Base-by-base conservation (phyloP, 2,888 invertebrate genomes). In the Melikaiella ostensackeni region DNA sequence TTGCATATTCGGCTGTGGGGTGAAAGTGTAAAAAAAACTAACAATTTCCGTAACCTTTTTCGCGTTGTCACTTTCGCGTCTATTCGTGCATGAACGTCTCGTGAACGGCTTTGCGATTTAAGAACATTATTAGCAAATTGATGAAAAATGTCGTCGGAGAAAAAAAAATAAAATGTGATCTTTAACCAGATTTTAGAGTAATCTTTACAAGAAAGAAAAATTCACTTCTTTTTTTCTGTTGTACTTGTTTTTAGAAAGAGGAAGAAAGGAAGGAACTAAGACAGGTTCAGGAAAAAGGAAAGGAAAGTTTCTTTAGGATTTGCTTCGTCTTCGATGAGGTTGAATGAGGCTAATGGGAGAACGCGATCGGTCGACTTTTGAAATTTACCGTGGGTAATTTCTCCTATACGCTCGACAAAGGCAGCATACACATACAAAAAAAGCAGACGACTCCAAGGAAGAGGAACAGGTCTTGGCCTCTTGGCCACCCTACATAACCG, bases 281-380 rank as follows among this genome's bases (percentile, higher is more conserved):
- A n/a, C n/a, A n/a, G n/a, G 42, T 42, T 11, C 9, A 42, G 9
- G 79, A 75, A 63, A 75, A 64, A 38, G 75, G 64, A 55, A 64
- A 76, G 79, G 83, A 85, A 84, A 86, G 85, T 85, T 85, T 83
- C 82, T 80, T 78, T 77, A 80, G 81, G 80, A 82, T 84, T 83
- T 82, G 86, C 84, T 82, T 16, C 16, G 42, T 42, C 38, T 11
- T 35, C 35, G 35, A 8, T 11, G 83, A 82, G 79, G 83, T 82
- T 84, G 87, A 89, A 90, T 82, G 89, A 90, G 89, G 89, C 90
- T 90, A 90, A 90, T 89, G 87, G 88, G 86, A 86, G 86, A 87
- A 85, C 83, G 86, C 85, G 86, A 83, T 86, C 86, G 84, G 79
- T 85, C 83, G 87, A 85, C 87, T 87, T 87, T 88, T 88, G 86